Conservation (phyloP, 2,113 vertebrate genomes). For the Trogon surrucura region DNA sequence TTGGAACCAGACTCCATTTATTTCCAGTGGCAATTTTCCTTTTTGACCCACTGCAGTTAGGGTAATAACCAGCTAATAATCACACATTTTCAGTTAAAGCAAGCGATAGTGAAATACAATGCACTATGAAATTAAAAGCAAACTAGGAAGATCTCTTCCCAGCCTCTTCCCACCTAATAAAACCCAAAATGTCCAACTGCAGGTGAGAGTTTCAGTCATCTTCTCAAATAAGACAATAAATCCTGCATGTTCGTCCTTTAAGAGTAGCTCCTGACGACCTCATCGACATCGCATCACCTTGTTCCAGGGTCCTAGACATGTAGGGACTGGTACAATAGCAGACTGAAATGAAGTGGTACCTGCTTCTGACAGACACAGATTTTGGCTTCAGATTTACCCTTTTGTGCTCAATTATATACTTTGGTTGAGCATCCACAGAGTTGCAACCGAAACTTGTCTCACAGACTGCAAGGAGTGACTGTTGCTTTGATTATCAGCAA, state of each 20-base stretch:
- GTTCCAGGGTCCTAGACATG: not conserved
- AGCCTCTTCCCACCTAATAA: not conserved
- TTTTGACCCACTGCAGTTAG: not conserved
- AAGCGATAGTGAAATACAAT: not conserved
- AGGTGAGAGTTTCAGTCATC: not conserved
- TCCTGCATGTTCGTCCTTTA: not conserved
- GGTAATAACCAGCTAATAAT: not conserved
- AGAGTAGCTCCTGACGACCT: not conserved
- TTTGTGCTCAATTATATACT: not conserved
- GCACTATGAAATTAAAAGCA: not conserved
- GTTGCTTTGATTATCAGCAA: conserved; percentile 11
- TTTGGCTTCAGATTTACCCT: not conserved
- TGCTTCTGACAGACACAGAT: not conserved
- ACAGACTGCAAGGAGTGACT: not conserved
- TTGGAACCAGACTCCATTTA: not conserved
- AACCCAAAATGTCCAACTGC: not conserved
- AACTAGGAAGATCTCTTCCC: not conserved
- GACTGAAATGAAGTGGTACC: not conserved
- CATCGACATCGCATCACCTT: fast-evolving
- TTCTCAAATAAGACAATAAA: not conserved
- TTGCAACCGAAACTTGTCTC: fast-evolving
- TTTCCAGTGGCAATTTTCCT: not conserved
- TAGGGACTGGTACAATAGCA: not conserved
- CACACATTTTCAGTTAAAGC: not conserved
- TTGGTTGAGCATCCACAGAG: not conserved